These are phyloP conservation scores for Adelognathus sp. DNA, from an alignment of 2,888 invertebrate species.

Conservation along the genomic window DNA sequence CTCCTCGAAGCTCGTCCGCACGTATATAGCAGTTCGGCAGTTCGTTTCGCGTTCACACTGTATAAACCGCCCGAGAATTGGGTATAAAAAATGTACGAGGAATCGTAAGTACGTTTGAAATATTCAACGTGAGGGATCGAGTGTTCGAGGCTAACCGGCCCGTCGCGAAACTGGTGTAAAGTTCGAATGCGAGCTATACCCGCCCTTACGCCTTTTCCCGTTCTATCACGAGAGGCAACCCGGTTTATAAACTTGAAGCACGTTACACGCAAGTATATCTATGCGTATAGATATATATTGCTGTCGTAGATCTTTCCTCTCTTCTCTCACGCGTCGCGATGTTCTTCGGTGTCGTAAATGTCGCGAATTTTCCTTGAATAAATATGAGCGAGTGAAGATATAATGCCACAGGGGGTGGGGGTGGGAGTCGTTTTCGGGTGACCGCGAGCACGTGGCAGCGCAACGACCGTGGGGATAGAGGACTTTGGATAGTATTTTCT, in stretches of 20 bases:
- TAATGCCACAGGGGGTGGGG: neutral
- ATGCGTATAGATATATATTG: slow-evolving; percentile 38
- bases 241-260: slow-evolving; percentile 40
- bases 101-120: slow-evolving; percentile 72
- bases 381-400: slow-evolving; percentile 40
- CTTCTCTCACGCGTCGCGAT: slow-evolving; percentile 34
- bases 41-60: slow-evolving; percentile 42
- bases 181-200: slow-evolving; percentile 36
- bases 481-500: too few relatives aligned
- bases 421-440: neutral
- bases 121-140: slow-evolving; percentile 70
- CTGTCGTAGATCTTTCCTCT: slow-evolving; percentile 47
- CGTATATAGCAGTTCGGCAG: slow-evolving; percentile 54
- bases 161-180: slow-evolving; percentile 31
- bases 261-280: slow-evolving; percentile 38
- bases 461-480: slow-evolving; percentile 10
- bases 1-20: slow-evolving; percentile 39
- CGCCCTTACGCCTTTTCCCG: slow-evolving; percentile 9
- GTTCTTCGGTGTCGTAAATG: slow-evolving; percentile 45
- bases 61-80: slow-evolving; percentile 74
- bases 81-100: slow-evolving; percentile 76
- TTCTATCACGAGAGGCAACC: slow-evolving; percentile 18
- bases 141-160: slow-evolving; percentile 48
- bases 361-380: slow-evolving; percentile 46
- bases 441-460: slow-evolving; percentile 6